These are phyloP conservation scores for Bergia puertoricense DNA, from an alignment of 92 coral and sea anemone species.

Conservation along the genomic window DNA sequence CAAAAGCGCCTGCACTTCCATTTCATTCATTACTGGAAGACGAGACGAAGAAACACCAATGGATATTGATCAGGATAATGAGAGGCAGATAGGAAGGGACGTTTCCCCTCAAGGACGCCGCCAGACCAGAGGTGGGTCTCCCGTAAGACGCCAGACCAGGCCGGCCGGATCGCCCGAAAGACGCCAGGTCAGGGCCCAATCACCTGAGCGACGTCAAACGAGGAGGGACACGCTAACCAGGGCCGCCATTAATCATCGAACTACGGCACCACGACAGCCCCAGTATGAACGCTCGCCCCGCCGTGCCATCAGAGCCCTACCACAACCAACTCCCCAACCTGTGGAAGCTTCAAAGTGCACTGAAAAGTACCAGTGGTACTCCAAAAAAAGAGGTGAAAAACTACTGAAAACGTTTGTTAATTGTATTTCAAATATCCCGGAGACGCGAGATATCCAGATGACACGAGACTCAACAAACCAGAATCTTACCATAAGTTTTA, in stretches of 20 bases:
- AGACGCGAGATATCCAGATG: constrained; percentile 7
- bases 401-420: constrained; percentile 3
- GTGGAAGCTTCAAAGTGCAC: constrained; percentile 30
- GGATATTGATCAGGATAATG: not conserved
- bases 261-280: not conserved
- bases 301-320: not conserved
- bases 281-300: not conserved
- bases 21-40: no score
- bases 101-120: not conserved
- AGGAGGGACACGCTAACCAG: not conserved
- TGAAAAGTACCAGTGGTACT: constrained; percentile 39
- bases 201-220: not conserved
- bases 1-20: not conserved
- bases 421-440: constrained; percentile 21
- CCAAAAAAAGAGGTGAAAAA: constrained; percentile 13
- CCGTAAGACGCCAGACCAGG: not conserved
- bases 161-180: not conserved
- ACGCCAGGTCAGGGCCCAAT: not conserved
- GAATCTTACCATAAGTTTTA: constrained; percentile 24
- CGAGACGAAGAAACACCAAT: constrained; percentile 12
- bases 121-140: not conserved
- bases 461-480: constrained; percentile 13
- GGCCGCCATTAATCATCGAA: not conserved
- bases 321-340: not conserved
- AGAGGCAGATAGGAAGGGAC: not conserved